Percentiles rank a stretch among this genome's conserved stretches.
Conservation (phyloP, 2,888 invertebrate species). For the Coelopa pilipes region DNA sequence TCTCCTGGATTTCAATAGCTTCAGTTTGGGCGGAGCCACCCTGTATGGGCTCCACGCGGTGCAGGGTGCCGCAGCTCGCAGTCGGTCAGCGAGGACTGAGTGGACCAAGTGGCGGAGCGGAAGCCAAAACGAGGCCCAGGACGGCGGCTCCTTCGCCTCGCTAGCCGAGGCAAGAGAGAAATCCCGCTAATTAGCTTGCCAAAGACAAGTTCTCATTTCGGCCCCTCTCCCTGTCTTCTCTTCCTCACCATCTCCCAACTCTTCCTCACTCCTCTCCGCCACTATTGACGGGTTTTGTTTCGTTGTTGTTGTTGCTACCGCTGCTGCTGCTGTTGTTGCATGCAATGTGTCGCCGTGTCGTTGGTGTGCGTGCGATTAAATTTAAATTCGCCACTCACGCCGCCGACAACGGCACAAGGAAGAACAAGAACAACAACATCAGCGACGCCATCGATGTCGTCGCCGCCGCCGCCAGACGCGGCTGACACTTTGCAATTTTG, state of each 20-base stretch:
- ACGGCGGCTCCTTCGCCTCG: background rate
- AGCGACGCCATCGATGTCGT: slow-evolving; percentile 51
- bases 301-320: no score
- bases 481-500: slow-evolving; percentile 64
- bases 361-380: slow-evolving; percentile 22
- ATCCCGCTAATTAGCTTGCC: slow-evolving; percentile 24
- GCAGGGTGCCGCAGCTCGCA: no score
- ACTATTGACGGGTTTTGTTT: no score
- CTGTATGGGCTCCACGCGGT: no score
- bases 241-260: no score
- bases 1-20: no score
- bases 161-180: background rate
- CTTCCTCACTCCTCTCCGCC: background rate
- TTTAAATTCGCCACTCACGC: slow-evolving; percentile 38
- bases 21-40: no score
- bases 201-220: slow-evolving; percentile 13
- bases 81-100: no score
- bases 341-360: background rate
- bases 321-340: background rate
- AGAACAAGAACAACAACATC: slow-evolving; percentile 43
- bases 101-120: no score
- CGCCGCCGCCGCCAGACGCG: slow-evolving; percentile 44
- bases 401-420: slow-evolving; percentile 30
- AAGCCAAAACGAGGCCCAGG: no score
- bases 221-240: no score